These are phyloP conservation scores for Lathamus discolor DNA, from an alignment of 2,113 vertebrate genomes.

Conservation along the genomic window DNA sequence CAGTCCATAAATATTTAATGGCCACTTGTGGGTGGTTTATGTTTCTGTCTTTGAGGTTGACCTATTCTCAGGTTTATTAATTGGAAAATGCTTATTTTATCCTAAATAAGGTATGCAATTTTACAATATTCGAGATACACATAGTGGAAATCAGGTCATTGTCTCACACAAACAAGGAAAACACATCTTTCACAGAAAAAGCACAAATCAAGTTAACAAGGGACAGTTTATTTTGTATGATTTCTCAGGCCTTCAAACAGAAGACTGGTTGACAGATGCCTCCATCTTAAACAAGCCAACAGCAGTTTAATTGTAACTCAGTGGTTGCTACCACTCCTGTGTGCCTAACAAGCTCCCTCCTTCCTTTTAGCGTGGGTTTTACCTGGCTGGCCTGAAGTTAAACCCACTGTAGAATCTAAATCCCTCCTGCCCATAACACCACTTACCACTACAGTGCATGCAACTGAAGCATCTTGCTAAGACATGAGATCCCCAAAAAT, in stretches of 20 bases:
- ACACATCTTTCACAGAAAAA: slow-evolving; percentile 18
- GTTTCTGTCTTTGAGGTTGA: slow-evolving; percentile 45
- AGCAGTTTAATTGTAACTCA: not conserved
- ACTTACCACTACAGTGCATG: accelerated
- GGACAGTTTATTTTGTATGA: slow-evolving; percentile 15
- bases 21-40: slow-evolving; percentile 54
- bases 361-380: not conserved
- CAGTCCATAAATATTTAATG: slow-evolving; percentile 52
- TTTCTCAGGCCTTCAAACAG: slow-evolving; percentile 17
- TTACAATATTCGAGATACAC: not conserved
- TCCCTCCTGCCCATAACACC: not conserved
- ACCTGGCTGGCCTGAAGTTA: not conserved
- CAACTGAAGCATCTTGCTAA: not conserved
- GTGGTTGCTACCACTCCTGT: not conserved
- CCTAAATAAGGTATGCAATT: slow-evolving; percentile 19
- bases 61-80: slow-evolving; percentile 54
- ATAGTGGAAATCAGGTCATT: not conserved
- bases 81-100: slow-evolving; percentile 51
- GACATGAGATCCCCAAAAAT: not conserved
- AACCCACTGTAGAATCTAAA: not conserved
- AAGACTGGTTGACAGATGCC: slow-evolving; percentile 18
- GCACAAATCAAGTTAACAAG: slow-evolving; percentile 32
- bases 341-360: not conserved
- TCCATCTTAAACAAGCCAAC: slow-evolving; percentile 2
- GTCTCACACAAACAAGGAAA: slow-evolving; percentile 16